Percentiles rank a stretch among this genome's conserved stretches.
phyloP scores from a whole-genome alignment of 2,797 vertebrate genomes.

The Mormyrops attenuatus region DNA sequence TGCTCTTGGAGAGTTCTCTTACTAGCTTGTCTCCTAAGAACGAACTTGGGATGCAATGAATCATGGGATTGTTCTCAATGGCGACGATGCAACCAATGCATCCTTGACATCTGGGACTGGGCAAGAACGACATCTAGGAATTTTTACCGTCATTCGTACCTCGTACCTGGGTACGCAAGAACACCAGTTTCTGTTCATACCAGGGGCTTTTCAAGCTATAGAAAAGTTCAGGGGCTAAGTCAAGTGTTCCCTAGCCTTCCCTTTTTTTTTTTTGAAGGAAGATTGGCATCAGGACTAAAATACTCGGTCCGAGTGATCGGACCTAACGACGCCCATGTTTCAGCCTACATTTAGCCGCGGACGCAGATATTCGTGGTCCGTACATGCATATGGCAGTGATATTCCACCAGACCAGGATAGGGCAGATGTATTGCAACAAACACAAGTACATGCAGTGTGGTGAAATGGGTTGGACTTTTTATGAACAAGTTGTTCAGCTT shows the following conservation, averaged over 20 bases:
- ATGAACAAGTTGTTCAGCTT: background rate
- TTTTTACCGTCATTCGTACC: background rate
- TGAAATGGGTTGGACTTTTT: background rate
- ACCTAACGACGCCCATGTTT: background rate
- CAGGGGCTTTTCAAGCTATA: too few species aligned
- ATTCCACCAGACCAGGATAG: background rate
- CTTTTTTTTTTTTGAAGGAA: too few species aligned
- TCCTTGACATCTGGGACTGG: background rate
- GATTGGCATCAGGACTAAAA: too few species aligned
- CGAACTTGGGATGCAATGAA: background rate
- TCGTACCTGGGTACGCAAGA: background rate
- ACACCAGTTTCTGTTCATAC: background rate
- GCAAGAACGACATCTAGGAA: too few species aligned
- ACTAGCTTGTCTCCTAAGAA: background rate
- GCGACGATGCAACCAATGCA: background rate
- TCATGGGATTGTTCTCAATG: background rate
- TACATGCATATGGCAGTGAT: background rate
- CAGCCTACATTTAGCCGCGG: background rate
- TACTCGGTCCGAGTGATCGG: background rate
- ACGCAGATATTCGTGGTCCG: background rate
- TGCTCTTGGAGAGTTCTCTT: background rate
- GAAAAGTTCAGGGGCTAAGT: too few species aligned
- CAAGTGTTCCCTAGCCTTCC: too few species aligned
- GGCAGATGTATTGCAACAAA: background rate
- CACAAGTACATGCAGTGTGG: background rate